phyloP scores from a whole-genome alignment of 1,140 invertebrate genomes.

The Platorchestia sp. region DNA sequence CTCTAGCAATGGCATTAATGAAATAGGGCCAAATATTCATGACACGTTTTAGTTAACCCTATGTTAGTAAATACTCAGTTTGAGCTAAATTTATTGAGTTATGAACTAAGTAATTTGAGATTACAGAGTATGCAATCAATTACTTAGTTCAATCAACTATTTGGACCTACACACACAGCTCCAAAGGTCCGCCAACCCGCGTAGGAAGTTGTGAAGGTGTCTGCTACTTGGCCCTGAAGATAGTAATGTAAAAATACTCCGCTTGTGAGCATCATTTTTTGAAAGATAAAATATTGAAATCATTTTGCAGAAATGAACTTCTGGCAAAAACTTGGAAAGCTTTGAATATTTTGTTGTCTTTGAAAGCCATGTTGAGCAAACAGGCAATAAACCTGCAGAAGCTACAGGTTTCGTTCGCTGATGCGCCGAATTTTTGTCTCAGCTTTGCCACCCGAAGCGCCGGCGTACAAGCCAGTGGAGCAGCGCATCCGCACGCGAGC shows the following conservation, averaged over 20 bases:
- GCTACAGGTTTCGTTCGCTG: neutral
- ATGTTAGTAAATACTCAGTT: neutral
- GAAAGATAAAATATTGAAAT: neutral
- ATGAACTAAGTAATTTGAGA: no score
- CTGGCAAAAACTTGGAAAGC: no score
- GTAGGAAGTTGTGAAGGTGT: no score
- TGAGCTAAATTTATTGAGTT: no score
- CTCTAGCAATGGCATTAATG: neutral
- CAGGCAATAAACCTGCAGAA: neutral
- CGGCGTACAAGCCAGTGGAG: slow-evolving; percentile 82
- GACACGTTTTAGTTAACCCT: neutral
- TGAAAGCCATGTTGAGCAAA: neutral
- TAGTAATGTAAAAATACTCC: neutral
- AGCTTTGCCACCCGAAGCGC: slow-evolving; percentile 85
- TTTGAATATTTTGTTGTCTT: no score
- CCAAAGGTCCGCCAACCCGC: no score
- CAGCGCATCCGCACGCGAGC: slow-evolving; percentile 80
- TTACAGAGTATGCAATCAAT: no score
- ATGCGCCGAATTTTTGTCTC: slow-evolving; percentile 68
- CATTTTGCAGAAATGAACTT: neutral
- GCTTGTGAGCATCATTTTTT: neutral
- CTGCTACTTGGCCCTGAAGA: no score
- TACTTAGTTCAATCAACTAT: no score
- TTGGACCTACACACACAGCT: no score
- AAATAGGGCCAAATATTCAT: neutral